A percentile compares a stretch with the other conserved stretches of the same genome.
Conservation (phyloP, 2,797 vertebrate species). For the Catamblyrhynchus diadema region DNA sequence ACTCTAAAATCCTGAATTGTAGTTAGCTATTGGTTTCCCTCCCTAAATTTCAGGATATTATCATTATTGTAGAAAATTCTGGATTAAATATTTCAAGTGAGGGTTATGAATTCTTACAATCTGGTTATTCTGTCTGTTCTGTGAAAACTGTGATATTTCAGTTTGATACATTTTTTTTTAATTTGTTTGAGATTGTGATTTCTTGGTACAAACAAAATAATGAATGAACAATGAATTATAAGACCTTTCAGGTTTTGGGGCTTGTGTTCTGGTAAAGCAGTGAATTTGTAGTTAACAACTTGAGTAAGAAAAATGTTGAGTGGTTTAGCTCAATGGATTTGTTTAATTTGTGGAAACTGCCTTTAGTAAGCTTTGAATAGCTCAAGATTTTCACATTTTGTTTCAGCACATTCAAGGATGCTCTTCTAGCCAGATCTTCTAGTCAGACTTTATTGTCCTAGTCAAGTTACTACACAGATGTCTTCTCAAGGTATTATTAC, state of each 20-base stretch:
- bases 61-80: background rate
- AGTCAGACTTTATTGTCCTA: background rate
- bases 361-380: background rate
- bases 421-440: background rate
- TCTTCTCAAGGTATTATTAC: background rate
- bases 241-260: background rate
- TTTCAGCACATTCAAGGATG: background rate
- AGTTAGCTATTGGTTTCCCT: background rate
- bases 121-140: background rate
- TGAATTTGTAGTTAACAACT: background rate
- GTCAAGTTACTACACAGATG: background rate
- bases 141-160: background rate
- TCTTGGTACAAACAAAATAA: background rate
- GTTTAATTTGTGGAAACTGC: background rate
- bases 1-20: background rate
- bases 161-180: background rate
- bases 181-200: background rate
- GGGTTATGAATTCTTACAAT: background rate
- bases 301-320: background rate
- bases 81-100: background rate
- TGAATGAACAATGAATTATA: background rate
- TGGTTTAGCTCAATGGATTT: background rate
- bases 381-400: background rate
- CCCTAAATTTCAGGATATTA: background rate
- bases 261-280: background rate